Evolutionary conservation across 2,113 vertebrate species (phyloP).

Genomic region (Rhineura floridana): DNA sequence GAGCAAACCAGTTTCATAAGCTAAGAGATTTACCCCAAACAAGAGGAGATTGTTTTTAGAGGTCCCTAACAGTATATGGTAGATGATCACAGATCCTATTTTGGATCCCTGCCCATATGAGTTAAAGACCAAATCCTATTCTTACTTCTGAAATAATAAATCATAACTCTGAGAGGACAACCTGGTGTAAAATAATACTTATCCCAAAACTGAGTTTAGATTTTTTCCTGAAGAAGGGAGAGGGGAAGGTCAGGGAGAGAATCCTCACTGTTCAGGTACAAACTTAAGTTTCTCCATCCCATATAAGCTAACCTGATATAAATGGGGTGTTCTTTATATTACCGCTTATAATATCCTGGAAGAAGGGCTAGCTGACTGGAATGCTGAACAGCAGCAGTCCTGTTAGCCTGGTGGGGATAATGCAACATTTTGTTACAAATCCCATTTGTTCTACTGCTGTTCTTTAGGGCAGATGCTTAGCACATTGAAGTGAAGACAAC

Average conservation of each 20-base stretch:
- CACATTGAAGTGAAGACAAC: background rate
- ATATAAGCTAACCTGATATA: background rate
- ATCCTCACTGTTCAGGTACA: background rate
- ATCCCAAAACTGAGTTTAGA: background rate
- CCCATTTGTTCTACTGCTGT: background rate
- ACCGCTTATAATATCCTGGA: background rate
- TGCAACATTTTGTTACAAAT: background rate
- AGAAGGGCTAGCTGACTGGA: background rate
- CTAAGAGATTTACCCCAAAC: constrained; percentile 1
- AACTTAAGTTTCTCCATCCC: background rate
- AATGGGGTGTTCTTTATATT: background rate
- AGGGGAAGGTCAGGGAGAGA: background rate
- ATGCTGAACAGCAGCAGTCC: background rate
- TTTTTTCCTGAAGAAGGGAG: background rate
- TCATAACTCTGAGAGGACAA: background rate
- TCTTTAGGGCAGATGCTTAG: background rate
- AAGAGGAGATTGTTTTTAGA: background rate
- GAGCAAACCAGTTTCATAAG: background rate
- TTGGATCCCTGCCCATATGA: background rate
- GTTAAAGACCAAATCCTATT: background rate
- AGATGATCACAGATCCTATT: background rate
- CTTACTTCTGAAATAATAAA: background rate
- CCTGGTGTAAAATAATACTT: background rate
- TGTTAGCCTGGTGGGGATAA: background rate
- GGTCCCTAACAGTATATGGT: background rate